phyloP scores from a whole-genome alignment of 2,113 vertebrate species.

The Panthera tigris region DNA sequence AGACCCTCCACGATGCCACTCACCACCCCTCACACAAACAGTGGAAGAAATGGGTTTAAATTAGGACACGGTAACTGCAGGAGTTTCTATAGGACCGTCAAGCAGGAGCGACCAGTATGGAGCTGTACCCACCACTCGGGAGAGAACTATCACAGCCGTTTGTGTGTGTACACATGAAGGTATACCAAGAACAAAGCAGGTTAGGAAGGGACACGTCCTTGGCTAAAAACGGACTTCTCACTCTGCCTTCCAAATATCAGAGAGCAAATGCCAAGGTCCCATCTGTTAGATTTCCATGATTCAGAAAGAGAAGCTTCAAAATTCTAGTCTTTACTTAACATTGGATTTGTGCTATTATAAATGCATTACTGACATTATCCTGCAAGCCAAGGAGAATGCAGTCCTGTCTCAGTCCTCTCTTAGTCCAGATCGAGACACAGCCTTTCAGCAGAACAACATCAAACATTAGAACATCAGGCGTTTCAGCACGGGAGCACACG shows the following conservation, averaged over 20 bases:
- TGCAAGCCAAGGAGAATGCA: background rate
- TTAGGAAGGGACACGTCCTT: rapidly evolving
- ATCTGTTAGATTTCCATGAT: rapidly evolving
- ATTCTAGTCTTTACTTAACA: rapidly evolving
- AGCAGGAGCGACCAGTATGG: background rate
- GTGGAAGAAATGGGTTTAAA: rapidly evolving
- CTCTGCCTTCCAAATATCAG: background rate
- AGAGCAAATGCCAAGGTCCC: rapidly evolving
- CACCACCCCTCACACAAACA: rapidly evolving
- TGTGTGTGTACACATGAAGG: rapidly evolving
- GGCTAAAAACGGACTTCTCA: background rate
- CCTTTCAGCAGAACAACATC: rapidly evolving
- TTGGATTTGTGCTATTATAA: rapidly evolving
- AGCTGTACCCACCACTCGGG: too few relatives aligned
- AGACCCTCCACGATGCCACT: rapidly evolving
- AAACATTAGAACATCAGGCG: rapidly evolving
- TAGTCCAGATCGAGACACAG: rapidly evolving
- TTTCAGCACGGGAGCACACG: background rate
- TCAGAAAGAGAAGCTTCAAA: background rate
- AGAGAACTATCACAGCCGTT: rapidly evolving
- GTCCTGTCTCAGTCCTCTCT: too few relatives aligned
- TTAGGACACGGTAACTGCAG: rapidly evolving
- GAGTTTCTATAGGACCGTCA: rapidly evolving
- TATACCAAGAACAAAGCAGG: rapidly evolving
- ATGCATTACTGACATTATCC: rapidly evolving